Percentiles rank a stretch among this genome's conserved stretches.
These are phyloP conservation scores for Pissodes strobi DNA, from an alignment of 1,140 invertebrate genomes.

Conservation along the genomic window DNA sequence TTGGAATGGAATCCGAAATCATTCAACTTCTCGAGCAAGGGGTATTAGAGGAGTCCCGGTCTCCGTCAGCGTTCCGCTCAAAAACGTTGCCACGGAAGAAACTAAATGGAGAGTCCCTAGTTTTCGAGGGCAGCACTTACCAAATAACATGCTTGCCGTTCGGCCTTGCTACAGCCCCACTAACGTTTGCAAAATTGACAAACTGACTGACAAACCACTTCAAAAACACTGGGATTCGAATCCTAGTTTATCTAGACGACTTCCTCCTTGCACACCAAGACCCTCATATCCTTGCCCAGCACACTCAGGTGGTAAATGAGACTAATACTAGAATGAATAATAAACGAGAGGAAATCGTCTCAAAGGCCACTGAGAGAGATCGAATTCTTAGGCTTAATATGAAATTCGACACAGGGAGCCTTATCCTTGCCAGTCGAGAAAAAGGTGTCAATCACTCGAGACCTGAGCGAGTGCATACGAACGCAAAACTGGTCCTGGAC, in stretches of 20 bases:
- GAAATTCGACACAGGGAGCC: neutral
- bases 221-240: constrained; percentile 35
- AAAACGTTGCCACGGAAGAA: neutral
- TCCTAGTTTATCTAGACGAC: constrained; percentile 41
- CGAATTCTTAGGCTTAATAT: neutral
- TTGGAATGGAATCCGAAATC: neutral
- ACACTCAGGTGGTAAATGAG: neutral
- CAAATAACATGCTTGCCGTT: constrained; percentile 49
- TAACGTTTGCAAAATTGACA: constrained; percentile 42
- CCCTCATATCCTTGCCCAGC: neutral
- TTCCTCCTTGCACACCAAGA: constrained; percentile 15
- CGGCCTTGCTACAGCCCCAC: constrained; percentile 10
- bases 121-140: neutral
- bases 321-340: neutral
- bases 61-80: neutral
- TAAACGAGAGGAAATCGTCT: neutral
- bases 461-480: neutral
- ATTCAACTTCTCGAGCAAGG: neutral
- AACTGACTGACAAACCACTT: constrained; percentile 42
- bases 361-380: neutral
- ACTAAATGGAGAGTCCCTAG: neutral
- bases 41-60: neutral
- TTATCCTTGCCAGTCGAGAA: neutral
- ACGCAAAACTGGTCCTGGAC: neutral
- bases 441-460: neutral